phyloP scores from a whole-genome alignment of 2,113 vertebrate genomes.

The Pyrgilauda ruficollis region DNA sequence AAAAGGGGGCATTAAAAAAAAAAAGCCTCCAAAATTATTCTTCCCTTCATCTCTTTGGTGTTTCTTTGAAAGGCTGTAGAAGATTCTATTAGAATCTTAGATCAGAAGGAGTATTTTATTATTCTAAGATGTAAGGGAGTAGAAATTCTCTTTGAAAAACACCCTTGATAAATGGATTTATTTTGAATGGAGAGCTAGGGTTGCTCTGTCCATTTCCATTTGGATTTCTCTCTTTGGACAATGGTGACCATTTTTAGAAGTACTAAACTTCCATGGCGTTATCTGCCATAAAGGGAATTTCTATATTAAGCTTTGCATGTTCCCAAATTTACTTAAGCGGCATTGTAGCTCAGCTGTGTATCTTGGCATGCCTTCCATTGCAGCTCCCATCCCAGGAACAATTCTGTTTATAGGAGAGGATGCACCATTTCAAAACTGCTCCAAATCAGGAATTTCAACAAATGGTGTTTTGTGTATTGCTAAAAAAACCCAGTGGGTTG shows the following conservation, averaged over 20 bases:
- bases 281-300: conserved; percentile 4
- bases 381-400: not conserved
- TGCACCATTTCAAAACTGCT: not conserved
- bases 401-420: not conserved
- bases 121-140: not conserved
- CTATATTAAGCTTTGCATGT: conserved; percentile 15
- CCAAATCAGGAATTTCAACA: not conserved
- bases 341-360: conserved; percentile 17
- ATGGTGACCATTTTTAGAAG: conserved; percentile 31
- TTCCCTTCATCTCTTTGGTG: not conserved
- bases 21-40: not conserved
- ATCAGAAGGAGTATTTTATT: not conserved
- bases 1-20: not conserved
- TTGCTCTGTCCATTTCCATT: not conserved
- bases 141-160: not conserved
- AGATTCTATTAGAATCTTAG: not conserved
- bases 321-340: not conserved
- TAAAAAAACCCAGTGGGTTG: not conserved
- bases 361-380: not conserved
- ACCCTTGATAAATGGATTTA: not conserved
- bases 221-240: not conserved
- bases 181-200: not conserved
- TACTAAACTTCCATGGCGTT: not conserved
- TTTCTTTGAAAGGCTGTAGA: not conserved
- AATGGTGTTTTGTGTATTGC: not conserved